Base-by-base conservation (phyloP, 2,113 vertebrate genomes). In the Etia nguti region DNA sequence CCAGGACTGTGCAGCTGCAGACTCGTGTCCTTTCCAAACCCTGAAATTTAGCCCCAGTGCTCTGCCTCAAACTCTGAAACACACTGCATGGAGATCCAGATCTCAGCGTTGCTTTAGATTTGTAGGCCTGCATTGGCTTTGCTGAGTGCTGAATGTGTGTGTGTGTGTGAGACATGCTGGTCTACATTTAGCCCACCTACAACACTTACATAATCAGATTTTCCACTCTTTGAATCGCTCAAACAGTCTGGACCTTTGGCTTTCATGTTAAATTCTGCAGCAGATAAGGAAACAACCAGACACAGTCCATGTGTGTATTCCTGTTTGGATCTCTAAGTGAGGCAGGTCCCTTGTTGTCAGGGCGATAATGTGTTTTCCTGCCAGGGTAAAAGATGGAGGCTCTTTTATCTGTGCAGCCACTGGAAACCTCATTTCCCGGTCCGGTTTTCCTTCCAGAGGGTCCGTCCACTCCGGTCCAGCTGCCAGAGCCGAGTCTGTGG, bases 351-450 rank as follows among this genome's bases (percentile, higher is more conserved):
- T 89, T 83, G 86, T 84, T 92, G 91, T 92, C 52, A n/a, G 84
- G 80, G 84, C 54, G 84, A 91, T 94, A 91, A 94, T 92, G 86
- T 88, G 31, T 95, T 95, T 95, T 91, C 93, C 94, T 92, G 93
- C 84, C 57, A 80, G 80, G 70, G 73, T 36, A 46, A 48, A 84
- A 87, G 85, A 91, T 87, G 55, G 81, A 88, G 87, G 46, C n/a
- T 13, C 70, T 95, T 93, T 93, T 90, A 92, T 95, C 92, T 89
- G 84, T 57, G 56, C 89, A 83, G 56, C 50, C 81, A 79, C 92
- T 95, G 94, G 93, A 95, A 96, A 95, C 83, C 87, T 95, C 70
- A 95, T 95, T 95, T 96, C 90, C 91, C 85, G 20, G 82, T 93
- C 60, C 46, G 41, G 89, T 16, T 94, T 95, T 83, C 88, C 91